Base-by-base conservation (phyloP, 2,888 invertebrate genomes). In the Pycnomerus fuliginosus region DNA sequence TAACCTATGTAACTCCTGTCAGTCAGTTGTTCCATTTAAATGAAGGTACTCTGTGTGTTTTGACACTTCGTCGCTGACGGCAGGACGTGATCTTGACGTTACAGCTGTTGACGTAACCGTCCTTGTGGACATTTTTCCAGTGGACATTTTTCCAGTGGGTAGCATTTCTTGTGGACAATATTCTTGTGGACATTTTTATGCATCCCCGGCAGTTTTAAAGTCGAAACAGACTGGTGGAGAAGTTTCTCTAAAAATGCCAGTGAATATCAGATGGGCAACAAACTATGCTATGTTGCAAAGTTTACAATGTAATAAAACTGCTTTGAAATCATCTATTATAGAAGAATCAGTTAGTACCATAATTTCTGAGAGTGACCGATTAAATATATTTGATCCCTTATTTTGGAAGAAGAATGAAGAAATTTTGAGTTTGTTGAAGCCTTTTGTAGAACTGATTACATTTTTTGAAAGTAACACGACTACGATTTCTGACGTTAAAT, bases 401-500 rank as follows among this genome's bases (percentile, higher is more conserved):
- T 20, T 20, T 20, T 20, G 20, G 20, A 20, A 20, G 20, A 20
- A 20, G 5, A 20, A 20, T 20, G 20, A 20, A 20, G 20, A 20
- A 8, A 4, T 20, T 8, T 8, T 20, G 20, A 20, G 20, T 20
- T 8, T 20, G 4, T 20, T 20, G 20, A 20, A 20, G 8, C 20
- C 20, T 8, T 20, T 20, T 4, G 20, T 20, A 8, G 20, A 20
- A 5, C 20, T 20, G 5, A 20, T 20, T 20, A 20, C 20, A 20
- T 20, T 20, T 20, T 20, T 20, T 20, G 20, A 20, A 20, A 20
- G 20, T 20, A 20, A 20, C 20, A 20, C 20, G 20, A 20, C 20
- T 20, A 20, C 20, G 8, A 20, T 20, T 20, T 20, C 20, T 20
- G 20, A 20, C 20, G 20, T 20, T 4, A 20, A 20, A 20, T 8